Percentiles rank a stretch among this genome's conserved stretches.
Conservation (phyloP, 2,113 vertebrate species). For the Epinephelus cyanopodus region DNA sequence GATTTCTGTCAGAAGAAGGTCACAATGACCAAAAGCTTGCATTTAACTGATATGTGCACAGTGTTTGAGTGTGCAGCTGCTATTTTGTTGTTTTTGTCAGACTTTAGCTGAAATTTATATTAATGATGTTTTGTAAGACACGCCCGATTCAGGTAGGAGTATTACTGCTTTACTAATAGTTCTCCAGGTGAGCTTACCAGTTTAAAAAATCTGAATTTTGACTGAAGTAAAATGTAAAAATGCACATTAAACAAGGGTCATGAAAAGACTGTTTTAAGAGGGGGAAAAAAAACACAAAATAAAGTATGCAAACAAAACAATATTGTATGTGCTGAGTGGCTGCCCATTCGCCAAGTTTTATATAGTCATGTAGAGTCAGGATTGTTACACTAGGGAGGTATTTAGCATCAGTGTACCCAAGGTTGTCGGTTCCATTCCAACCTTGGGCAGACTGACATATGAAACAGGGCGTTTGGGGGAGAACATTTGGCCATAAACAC, state of each 20-base stretch:
- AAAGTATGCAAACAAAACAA: not conserved
- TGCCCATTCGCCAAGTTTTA: not conserved
- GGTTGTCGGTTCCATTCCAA: too few relatives aligned
- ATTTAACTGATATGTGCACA: too few relatives aligned
- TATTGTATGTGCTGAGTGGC: not conserved
- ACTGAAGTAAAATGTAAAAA: not conserved
- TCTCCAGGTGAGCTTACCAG: not conserved
- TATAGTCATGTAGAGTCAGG: not conserved
- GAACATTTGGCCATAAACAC: too few relatives aligned
- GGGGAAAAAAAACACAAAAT: not conserved
- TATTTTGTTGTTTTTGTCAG: constrained; percentile 11
- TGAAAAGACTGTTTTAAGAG: not conserved
- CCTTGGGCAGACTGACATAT: too few relatives aligned
- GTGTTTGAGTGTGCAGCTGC: too few relatives aligned
- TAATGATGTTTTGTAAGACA: not conserved
- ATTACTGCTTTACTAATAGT: not conserved
- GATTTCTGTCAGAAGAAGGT: constrained; percentile 15
- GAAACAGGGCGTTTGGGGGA: too few relatives aligned
- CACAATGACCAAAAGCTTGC: too few relatives aligned
- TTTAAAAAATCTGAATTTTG: not conserved
- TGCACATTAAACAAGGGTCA: not conserved
- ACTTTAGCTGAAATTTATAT: not conserved
- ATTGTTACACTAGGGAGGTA: not conserved
- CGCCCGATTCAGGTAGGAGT: not conserved
- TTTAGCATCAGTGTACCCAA: not conserved